Conservation (phyloP, 1,140 invertebrate genomes). For the Rhynchophorus ferrugineus region DNA sequence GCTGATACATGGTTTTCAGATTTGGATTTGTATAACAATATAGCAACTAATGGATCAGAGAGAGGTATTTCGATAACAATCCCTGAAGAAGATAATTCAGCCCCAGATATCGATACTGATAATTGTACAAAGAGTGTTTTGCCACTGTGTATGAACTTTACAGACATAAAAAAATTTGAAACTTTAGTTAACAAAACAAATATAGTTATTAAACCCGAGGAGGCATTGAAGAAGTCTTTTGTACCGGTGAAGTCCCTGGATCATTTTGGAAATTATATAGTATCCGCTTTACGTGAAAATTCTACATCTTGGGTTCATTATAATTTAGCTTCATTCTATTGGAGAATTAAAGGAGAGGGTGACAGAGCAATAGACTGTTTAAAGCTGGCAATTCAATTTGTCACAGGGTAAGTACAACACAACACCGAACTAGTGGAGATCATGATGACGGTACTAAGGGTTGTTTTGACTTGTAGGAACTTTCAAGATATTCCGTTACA, state of each 20-base stretch:
- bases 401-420: conserved; percentile 57
- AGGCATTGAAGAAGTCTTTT: conserved; percentile 51
- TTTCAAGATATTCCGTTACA: conserved; percentile 73
- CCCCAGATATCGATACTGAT: conserved; percentile 32
- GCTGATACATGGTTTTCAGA: conserved; percentile 54
- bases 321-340: conserved; percentile 78
- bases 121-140: conserved; percentile 35
- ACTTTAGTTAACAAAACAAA: conserved; percentile 57
- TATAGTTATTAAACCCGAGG: conserved; percentile 56
- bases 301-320: conserved; percentile 76
- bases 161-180: conserved; percentile 68
- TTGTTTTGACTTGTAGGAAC: conserved; percentile 44
- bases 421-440: neutral
- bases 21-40: conserved; percentile 64
- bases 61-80: conserved; percentile 31
- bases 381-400: conserved; percentile 67
- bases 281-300: conserved; percentile 59
- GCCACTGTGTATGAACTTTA: conserved; percentile 61
- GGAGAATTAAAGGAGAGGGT: conserved; percentile 72
- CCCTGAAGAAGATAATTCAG: conserved; percentile 18
- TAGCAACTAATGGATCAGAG: conserved; percentile 47
- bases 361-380: conserved; percentile 75
- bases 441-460: neutral
- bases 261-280: conserved; percentile 59
- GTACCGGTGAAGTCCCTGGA: conserved; percentile 55